These are phyloP conservation scores for Origma solitaria DNA, from an alignment of 2,113 vertebrate species.

Conservation along the genomic window DNA sequence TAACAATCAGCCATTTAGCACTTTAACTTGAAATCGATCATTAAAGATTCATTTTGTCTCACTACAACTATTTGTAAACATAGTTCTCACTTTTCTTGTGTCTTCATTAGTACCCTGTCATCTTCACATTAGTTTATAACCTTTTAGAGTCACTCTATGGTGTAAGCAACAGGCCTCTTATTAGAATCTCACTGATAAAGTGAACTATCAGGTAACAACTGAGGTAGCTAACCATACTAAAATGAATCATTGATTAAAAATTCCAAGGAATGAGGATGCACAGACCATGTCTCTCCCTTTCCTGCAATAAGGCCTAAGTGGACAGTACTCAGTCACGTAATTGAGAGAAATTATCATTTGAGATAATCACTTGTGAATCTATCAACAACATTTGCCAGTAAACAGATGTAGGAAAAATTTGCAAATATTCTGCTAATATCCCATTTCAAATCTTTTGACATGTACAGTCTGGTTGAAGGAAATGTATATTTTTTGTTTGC, in stretches of 20 bases:
- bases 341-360: background rate
- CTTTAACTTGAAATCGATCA: slow-evolving; percentile 45
- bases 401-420: background rate
- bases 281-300: background rate
- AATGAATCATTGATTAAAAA: slow-evolving; percentile 19
- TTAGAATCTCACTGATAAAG: background rate
- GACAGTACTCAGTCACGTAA: background rate
- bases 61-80: slow-evolving; percentile 33
- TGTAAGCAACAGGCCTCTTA: background rate
- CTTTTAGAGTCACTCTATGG: background rate
- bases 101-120: slow-evolving; percentile 30
- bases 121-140: slow-evolving; percentile 11
- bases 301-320: background rate
- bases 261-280: background rate
- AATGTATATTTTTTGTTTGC: background rate
- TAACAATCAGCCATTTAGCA: slow-evolving; percentile 30
- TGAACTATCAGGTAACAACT: background rate
- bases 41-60: slow-evolving; percentile 31
- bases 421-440: background rate
- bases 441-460: background rate
- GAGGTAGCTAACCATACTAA: background rate
- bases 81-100: background rate
- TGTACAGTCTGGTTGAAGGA: background rate
- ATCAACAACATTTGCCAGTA: background rate
- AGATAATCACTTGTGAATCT: background rate